Conservation (phyloP, 2,113 vertebrate species). For the Mellivora capensis region DNA sequence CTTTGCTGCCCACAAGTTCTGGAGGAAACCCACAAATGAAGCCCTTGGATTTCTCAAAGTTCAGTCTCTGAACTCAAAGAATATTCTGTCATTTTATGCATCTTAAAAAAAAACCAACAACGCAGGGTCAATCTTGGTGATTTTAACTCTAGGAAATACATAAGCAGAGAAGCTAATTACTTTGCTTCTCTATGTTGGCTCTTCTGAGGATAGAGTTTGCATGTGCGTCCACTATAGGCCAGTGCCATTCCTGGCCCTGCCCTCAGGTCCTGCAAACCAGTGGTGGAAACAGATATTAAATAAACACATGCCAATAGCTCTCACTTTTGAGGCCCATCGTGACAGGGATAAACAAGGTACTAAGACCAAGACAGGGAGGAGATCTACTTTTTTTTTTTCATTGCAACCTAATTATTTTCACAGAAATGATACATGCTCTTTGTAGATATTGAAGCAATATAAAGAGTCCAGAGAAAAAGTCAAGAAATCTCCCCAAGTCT, state of each 20-base stretch:
- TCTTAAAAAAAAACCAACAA: neutral
- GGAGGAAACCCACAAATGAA: neutral
- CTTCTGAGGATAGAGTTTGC: neutral
- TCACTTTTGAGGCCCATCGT: no score
- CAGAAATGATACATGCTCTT: neutral
- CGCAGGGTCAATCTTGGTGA: neutral
- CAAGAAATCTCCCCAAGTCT: neutral
- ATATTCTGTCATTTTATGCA: neutral
- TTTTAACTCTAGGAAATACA: neutral
- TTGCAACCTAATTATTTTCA: neutral
- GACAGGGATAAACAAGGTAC: neutral
- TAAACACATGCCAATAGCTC: neutral
- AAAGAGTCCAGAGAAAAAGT: neutral
- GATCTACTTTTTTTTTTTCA: neutral
- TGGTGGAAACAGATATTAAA: neutral
- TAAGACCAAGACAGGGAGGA: neutral
- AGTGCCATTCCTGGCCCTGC: neutral
- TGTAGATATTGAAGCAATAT: neutral
- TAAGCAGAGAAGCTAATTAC: neutral
- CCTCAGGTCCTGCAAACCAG: neutral
- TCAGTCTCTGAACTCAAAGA: neutral
- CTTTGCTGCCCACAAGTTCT: neutral
- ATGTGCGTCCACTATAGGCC: accelerated
- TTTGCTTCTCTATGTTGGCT: neutral
- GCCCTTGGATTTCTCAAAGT: neutral